Evolutionary conservation across 1,140 invertebrate genomes (phyloP).

Genomic region (Dendrolimus kikuchii): DNA sequence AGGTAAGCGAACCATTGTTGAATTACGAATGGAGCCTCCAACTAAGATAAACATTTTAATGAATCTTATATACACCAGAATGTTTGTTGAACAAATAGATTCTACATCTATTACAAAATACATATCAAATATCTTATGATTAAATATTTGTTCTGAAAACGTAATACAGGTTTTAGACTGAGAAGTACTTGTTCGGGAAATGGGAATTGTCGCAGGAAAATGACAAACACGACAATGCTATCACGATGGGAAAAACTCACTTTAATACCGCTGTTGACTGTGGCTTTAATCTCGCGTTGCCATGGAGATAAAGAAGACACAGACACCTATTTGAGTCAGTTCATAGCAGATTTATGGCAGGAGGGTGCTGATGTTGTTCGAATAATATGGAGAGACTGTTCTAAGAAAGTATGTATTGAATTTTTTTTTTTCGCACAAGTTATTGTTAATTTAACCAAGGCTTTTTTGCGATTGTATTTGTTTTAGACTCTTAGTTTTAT

Average conservation of each 20-base stretch:
- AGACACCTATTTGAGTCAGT: conserved; percentile 47
- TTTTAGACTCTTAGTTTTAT: no score
- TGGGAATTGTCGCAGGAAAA: conserved; percentile 16
- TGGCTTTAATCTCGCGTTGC: conserved; percentile 25
- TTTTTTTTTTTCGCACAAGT: no score
- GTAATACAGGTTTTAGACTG: not conserved
- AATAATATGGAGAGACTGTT: conserved; percentile 66
- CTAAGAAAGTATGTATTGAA: conserved; percentile 51
- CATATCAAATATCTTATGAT: no score
- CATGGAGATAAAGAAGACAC: conserved; percentile 31
- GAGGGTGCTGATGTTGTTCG: conserved; percentile 55
- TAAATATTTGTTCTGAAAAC: no score
- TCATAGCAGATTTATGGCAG: conserved; percentile 62
- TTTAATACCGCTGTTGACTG: conserved; percentile 15
- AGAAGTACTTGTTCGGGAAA: not conserved
- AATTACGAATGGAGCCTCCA: no score
- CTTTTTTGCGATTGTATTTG: no score
- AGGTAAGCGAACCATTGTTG: no score
- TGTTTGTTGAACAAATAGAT: no score
- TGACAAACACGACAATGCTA: conserved; percentile 29
- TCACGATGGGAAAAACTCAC: conserved; percentile 4
- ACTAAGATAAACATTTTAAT: no score
- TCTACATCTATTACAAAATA: no score
- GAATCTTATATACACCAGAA: no score
- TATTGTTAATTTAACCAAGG: no score